A percentile compares a stretch with the other conserved stretches of the same genome.
Evolutionary conservation across 2,888 invertebrate species (phyloP).

Genomic region (Trissolcus brochymenae): DNA sequence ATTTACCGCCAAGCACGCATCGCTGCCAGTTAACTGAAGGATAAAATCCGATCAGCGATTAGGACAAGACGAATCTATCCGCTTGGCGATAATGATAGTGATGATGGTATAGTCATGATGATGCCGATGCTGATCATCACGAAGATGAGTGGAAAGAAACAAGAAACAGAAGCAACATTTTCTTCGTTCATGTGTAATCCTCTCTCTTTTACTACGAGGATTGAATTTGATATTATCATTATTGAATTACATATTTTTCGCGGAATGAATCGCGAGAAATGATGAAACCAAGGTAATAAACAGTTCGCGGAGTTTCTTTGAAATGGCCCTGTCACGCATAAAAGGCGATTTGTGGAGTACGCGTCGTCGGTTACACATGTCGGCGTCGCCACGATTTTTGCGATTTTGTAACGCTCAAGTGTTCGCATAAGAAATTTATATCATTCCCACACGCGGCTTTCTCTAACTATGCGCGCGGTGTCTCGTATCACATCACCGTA

Average conservation of each 20-base stretch:
- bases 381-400: constrained; percentile 14
- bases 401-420: constrained; percentile 16
- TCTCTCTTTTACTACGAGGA: not conserved
- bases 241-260: too few species aligned
- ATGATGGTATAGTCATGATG: constrained; percentile 24
- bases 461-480: constrained; percentile 53
- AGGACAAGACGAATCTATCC: constrained; percentile 56
- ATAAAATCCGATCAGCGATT: constrained; percentile 50
- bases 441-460: constrained; percentile 50
- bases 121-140: constrained; percentile 20
- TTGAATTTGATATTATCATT: constrained; percentile 2
- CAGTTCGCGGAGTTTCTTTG: not conserved
- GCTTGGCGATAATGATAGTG: constrained; percentile 50
- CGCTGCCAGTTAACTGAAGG: constrained; percentile 26
- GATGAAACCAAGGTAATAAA: too few species aligned
- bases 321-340: not conserved
- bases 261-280: too few species aligned
- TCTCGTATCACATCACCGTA: constrained; percentile 56
- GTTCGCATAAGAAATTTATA: constrained; percentile 36
- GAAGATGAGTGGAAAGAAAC: constrained; percentile 6
- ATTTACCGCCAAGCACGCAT: constrained; percentile 41
- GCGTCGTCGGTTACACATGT: constrained; percentile 22
- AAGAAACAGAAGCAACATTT: constrained; percentile 4
- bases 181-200: constrained; percentile 2
- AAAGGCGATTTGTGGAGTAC: constrained; percentile 4